Conservation (phyloP, 2,797 vertebrate species). For the Epinephelus malabaricus region DNA sequence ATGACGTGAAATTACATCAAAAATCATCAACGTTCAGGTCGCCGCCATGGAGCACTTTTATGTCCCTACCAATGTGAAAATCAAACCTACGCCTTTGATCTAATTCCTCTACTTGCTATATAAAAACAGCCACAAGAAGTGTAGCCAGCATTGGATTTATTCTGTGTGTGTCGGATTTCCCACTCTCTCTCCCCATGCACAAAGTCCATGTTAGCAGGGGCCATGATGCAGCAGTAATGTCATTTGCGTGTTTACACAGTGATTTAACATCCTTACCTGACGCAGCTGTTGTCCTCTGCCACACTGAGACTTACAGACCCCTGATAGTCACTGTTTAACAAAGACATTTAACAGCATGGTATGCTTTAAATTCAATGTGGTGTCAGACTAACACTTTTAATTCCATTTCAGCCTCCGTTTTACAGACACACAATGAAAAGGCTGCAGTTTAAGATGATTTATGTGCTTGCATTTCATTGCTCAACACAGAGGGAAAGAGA, state of each 20-base stretch:
- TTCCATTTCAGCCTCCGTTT: neutral
- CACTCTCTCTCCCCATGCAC: neutral
- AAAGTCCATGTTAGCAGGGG: constrained; percentile 38
- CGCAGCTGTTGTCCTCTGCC: neutral
- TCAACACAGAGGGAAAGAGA: neutral
- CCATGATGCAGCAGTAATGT: constrained; percentile 22
- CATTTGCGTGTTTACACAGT: constrained; percentile 31
- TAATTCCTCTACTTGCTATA: neutral
- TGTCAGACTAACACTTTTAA: neutral
- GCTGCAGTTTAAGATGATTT: neutral
- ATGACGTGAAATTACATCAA: too few relatives aligned
- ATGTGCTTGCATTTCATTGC: neutral
- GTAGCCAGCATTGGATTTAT: constrained; percentile 4
- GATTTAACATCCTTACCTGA: neutral
- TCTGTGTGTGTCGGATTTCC: neutral
- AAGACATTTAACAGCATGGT: neutral
- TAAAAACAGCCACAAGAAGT: neutral
- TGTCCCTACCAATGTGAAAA: too few relatives aligned
- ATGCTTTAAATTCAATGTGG: neutral
- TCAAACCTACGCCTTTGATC: neutral
- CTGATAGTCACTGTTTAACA: neutral
- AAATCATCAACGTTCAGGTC: too few relatives aligned
- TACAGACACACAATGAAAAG: neutral
- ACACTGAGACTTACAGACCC: neutral
- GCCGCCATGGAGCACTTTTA: too few relatives aligned